Percentiles rank a stretch among this genome's conserved stretches.
Conservation (phyloP, 2,113 vertebrate species). For the Notarius lentiginosus region DNA sequence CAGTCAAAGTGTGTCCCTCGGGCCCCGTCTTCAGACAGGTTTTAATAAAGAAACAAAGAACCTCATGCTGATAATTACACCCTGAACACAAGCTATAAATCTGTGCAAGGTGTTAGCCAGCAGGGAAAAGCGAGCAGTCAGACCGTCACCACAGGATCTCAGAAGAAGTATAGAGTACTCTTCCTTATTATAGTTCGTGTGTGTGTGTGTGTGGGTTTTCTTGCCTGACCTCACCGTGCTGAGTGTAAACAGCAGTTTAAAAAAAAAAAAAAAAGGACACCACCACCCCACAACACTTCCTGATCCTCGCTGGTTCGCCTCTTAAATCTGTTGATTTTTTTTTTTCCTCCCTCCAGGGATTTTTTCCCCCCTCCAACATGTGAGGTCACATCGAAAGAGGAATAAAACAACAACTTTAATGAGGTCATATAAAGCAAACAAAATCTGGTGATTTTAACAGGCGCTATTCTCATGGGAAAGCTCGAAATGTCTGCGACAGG, state of each 20-base stretch:
- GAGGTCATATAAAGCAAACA: conserved; percentile 18
- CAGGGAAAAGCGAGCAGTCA: conserved; percentile 45
- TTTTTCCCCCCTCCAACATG: background rate
- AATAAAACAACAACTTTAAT: conserved; percentile 14
- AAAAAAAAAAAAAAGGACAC: background rate
- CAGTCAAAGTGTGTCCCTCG: conserved; percentile 44
- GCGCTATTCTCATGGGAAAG: conserved; percentile 47
- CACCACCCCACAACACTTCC: background rate
- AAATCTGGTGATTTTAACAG: conserved; percentile 35
- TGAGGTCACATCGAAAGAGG: background rate
- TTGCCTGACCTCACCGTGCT: conserved; percentile 1
- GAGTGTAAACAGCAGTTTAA: conserved; percentile 3
- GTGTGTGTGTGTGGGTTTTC: background rate
- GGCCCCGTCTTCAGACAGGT: conserved; percentile 45
- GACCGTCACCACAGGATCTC: conserved; percentile 22
- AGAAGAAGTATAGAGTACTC: conserved; percentile 15
- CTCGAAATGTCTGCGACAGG: background rate
- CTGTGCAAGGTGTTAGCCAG: conserved; percentile 46
- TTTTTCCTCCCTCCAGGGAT: background rate
- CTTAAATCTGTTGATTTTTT: background rate
- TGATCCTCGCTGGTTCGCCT: background rate
- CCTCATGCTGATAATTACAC: conserved; percentile 67
- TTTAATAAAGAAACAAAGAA: conserved; percentile 55
- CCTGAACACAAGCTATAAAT: conserved; percentile 50
- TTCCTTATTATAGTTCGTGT: conserved; percentile 20